phyloP scores from a whole-genome alignment of 2,888 invertebrate genomes.

The Clunio marinus region DNA sequence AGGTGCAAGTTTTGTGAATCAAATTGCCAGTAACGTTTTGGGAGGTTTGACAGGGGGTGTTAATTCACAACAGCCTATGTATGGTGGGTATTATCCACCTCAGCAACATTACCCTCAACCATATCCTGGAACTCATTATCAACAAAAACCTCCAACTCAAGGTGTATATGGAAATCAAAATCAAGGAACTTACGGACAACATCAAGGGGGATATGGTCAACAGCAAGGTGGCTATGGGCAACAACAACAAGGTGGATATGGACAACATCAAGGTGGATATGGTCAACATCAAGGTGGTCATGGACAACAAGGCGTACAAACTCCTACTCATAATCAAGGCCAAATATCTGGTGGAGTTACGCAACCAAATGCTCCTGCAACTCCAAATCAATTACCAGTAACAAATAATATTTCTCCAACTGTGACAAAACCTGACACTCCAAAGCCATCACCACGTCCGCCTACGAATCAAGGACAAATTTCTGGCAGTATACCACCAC shows the following conservation, averaged over 20 bases:
- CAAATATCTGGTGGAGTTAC: background rate
- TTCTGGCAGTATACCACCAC: no score
- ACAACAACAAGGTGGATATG: background rate
- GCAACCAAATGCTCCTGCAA: background rate
- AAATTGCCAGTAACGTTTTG: conserved; percentile 16
- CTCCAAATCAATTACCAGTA: background rate
- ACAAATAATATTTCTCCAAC: no score
- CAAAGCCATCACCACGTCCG: background rate
- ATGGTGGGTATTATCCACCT: background rate
- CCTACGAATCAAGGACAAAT: background rate
- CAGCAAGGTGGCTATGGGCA: background rate
- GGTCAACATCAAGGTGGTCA: background rate
- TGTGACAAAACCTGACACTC: background rate
- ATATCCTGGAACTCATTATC: conserved; percentile 42
- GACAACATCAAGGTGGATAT: background rate
- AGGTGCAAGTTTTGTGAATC: background rate
- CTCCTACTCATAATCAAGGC: background rate
- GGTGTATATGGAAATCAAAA: background rate
- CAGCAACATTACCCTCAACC: background rate
- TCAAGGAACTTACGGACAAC: background rate
- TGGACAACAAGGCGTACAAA: background rate
- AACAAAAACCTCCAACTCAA: conserved; percentile 42
- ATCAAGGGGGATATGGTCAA: background rate
- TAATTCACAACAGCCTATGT: no score
- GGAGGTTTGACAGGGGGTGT: no score